Evolutionary conservation across 2,113 vertebrate species (phyloP).

Genomic region (Macrotis lagotis): DNA sequence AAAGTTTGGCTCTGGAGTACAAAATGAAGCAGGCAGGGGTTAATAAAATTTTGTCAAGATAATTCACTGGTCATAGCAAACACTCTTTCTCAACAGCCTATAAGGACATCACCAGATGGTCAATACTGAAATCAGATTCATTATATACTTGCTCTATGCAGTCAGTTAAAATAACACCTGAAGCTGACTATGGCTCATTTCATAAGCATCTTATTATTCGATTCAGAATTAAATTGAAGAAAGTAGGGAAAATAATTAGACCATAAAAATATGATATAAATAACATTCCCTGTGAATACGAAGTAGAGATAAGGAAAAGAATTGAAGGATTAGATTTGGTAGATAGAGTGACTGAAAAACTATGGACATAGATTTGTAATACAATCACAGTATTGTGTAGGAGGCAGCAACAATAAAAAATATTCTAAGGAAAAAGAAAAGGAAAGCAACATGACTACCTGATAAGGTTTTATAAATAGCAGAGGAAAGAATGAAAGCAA

Average conservation of each 20-base stretch:
- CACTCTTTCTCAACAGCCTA: background rate
- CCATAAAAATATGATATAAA: background rate
- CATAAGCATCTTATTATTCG: background rate
- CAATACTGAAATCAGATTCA: background rate
- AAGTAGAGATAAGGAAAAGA: background rate
- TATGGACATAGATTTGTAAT: background rate
- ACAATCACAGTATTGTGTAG: no score
- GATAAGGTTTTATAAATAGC: background rate
- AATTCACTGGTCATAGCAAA: background rate
- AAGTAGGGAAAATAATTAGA: background rate
- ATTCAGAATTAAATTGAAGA: background rate
- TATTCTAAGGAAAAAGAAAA: background rate
- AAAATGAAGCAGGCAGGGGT: background rate
- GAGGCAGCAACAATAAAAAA: background rate
- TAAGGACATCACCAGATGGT: background rate
- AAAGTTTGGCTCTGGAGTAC: background rate
- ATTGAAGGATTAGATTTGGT: background rate
- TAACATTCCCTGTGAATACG: background rate
- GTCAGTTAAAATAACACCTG: background rate
- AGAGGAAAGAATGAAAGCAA: background rate
- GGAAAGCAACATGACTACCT: background rate
- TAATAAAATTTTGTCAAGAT: background rate
- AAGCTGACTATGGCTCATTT: background rate
- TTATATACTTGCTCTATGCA: background rate
- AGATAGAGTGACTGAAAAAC: background rate